These are phyloP conservation scores for Diarsia rubi DNA, from an alignment of 2,888 invertebrate genomes.

Conservation along the genomic window DNA sequence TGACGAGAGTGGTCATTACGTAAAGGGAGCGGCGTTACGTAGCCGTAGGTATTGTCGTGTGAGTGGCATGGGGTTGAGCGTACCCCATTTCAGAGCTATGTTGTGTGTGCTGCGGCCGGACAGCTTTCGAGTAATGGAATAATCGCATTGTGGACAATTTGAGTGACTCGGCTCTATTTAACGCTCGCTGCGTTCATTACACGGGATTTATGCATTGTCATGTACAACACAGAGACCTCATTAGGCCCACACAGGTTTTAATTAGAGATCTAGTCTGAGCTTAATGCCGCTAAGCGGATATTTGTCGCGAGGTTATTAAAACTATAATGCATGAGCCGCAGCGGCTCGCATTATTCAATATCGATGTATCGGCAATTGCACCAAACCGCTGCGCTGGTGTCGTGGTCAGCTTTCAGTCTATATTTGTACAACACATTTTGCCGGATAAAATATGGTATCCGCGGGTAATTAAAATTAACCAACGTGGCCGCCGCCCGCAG, in stretches of 20 bases:
- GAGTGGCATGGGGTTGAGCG: slow-evolving; percentile 60
- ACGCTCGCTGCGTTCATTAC: slow-evolving; percentile 87
- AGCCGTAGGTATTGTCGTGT: slow-evolving; percentile 41
- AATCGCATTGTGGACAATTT: slow-evolving; percentile 89
- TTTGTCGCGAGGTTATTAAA: slow-evolving; percentile 60
- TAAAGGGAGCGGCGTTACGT: slow-evolving; percentile 41
- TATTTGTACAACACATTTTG: slow-evolving; percentile 79
- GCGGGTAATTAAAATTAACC: slow-evolving; percentile 86
- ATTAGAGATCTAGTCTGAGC: slow-evolving; percentile 81
- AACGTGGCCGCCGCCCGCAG: slow-evolving; percentile 73
- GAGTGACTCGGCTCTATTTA: slow-evolving; percentile 87
- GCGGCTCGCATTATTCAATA: slow-evolving; percentile 62
- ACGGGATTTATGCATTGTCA: slow-evolving; percentile 88
- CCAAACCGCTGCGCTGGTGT: slow-evolving; percentile 57
- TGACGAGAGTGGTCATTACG: slow-evolving; percentile 58
- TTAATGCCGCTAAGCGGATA: slow-evolving; percentile 71
- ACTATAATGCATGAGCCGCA: slow-evolving; percentile 44
- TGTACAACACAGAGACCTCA: slow-evolving; percentile 84
- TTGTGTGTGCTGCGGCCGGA: slow-evolving; percentile 73
- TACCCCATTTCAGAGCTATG: slow-evolving; percentile 68
- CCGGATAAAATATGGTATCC: slow-evolving; percentile 82
- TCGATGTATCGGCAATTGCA: slow-evolving; percentile 64
- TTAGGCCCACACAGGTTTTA: slow-evolving; percentile 86
- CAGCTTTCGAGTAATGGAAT: slow-evolving; percentile 85
- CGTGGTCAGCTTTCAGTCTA: slow-evolving; percentile 76